phyloP scores from a whole-genome alignment of 2,797 vertebrate species.

The Cyclopterus lumpus region DNA sequence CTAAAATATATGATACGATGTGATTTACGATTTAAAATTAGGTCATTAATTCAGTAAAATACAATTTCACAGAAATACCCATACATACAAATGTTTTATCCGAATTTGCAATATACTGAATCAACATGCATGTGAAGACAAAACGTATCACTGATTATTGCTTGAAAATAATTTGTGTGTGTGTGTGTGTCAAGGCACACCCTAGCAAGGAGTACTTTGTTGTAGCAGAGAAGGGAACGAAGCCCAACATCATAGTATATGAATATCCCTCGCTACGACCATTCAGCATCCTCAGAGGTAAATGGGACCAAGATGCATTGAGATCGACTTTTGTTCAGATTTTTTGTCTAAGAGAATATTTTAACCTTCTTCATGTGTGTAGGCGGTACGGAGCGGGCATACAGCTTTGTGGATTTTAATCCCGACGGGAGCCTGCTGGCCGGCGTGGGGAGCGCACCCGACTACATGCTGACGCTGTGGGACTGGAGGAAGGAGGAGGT shows the following conservation, averaged over 20 bases:
- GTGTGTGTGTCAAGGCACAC: constrained; percentile 83
- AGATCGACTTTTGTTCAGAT: neutral
- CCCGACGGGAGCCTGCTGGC: constrained; percentile 86
- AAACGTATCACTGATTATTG: neutral
- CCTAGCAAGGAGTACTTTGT: constrained; percentile 86
- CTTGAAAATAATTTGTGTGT: neutral
- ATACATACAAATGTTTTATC: neutral
- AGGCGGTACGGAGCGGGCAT: constrained; percentile 88
- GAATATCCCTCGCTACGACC: constrained; percentile 88
- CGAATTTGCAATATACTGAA: neutral
- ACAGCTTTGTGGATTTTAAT: constrained; percentile 90
- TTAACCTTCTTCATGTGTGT: neutral
- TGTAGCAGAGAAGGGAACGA: constrained; percentile 91
- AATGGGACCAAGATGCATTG: fast-evolving
- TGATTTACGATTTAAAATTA: neutral
- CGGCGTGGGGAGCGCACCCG: constrained; percentile 88
- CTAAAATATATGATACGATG: neutral
- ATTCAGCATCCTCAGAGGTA: constrained; percentile 90
- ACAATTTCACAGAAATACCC: neutral
- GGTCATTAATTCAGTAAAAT: neutral
- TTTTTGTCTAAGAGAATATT: neutral
- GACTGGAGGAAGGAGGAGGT: constrained; percentile 92
- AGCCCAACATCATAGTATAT: constrained; percentile 90
- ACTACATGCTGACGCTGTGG: constrained; percentile 94
- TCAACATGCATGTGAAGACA: neutral